Base-by-base conservation (phyloP, 2,797 vertebrate species). In the Catamblyrhynchus diadema region DNA sequence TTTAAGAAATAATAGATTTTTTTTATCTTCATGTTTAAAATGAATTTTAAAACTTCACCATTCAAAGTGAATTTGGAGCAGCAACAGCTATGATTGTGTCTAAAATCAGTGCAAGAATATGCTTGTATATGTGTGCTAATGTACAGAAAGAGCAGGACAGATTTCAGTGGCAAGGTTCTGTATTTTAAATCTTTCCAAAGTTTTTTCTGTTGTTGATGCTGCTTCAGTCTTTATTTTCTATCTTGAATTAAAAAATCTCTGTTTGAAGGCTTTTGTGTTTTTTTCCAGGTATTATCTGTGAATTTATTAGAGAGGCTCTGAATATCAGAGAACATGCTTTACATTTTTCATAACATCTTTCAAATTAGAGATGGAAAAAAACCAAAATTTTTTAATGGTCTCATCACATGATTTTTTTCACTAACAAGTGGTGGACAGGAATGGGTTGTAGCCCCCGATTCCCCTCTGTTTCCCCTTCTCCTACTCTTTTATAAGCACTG, bases 311-410 rank as follows among this genome's bases (percentile, higher is more conserved):
- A 57, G 48, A 53, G 32, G 10, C 18, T 82, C 33, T 59, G 57
- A 93, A 42, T 70, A 27, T 33, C 3, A 6, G 23, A 35, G 24
- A 74, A 44, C 0, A 1, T 17, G 15, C 0, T 0, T 48, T 72
- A 22, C 2, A 41, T 79, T 91, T 95, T 69, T 59, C 21, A 20
- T 28, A 59, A 22, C 24, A 23, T 79, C 32, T 79, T 91, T 80
- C 41, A 79, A 73, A 79, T 66, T 32, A 53, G 37, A 75, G 5
- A 42, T n/a, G 6, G 6, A 41, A 87, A 93, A 93, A 95, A 67
- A 4, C 9, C 22, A 71, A 14, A 22, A 13, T 14, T 73, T 80
- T 74, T 53, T 33, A 54, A 69, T 42, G 7, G 20, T 69, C 8
- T 69, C 3, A 65, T 54, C 35, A 42, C 2, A 23, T 15, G 22